These are phyloP conservation scores for Metaphire vulgaris DNA, from an alignment of 1,140 invertebrate species.

Conservation along the genomic window DNA sequence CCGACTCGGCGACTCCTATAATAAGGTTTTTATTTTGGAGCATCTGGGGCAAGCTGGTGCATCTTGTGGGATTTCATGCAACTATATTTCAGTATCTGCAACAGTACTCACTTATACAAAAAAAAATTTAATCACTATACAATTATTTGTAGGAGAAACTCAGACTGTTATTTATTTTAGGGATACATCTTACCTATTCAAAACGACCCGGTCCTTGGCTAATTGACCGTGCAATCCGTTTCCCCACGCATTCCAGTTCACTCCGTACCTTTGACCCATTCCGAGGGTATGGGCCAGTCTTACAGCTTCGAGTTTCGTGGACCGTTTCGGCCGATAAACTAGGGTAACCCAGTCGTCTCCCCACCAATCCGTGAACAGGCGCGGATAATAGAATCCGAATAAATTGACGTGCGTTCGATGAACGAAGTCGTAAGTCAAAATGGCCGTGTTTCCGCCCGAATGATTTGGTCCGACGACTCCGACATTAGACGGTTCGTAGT, in stretches of 20 bases:
- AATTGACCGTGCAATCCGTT: slow-evolving; percentile 14
- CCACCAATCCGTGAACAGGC: slow-evolving; percentile 12
- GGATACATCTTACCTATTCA: slow-evolving; percentile 8
- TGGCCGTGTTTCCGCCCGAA: slow-evolving; percentile 6
- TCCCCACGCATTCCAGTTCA: neutral
- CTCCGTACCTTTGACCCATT: slow-evolving; percentile 19
- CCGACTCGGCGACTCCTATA: too few species aligned
- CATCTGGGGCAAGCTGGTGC: neutral
- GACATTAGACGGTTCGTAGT: neutral
- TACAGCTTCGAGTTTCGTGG: neutral
- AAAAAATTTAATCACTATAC: neutral
- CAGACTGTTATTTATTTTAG: neutral
- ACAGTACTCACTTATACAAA: too few species aligned
- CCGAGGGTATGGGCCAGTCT: slow-evolving; percentile 7
- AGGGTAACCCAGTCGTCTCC: slow-evolving; percentile 10
- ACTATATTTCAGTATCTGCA: neutral
- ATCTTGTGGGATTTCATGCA: too few species aligned
- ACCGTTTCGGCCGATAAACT: neutral
- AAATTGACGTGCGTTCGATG: slow-evolving; percentile 12
- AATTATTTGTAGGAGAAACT: neutral
- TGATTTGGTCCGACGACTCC: slow-evolving; percentile 17
- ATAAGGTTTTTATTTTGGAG: neutral
- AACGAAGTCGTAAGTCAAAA: slow-evolving; percentile 20
- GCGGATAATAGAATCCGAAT: slow-evolving; percentile 16
- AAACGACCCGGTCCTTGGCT: slow-evolving; percentile 10